A percentile compares a stretch with the other conserved stretches of the same genome.
Evolutionary conservation across 2,888 invertebrate genomes (phyloP).

Genomic region (Machimus atricapillus): DNA sequence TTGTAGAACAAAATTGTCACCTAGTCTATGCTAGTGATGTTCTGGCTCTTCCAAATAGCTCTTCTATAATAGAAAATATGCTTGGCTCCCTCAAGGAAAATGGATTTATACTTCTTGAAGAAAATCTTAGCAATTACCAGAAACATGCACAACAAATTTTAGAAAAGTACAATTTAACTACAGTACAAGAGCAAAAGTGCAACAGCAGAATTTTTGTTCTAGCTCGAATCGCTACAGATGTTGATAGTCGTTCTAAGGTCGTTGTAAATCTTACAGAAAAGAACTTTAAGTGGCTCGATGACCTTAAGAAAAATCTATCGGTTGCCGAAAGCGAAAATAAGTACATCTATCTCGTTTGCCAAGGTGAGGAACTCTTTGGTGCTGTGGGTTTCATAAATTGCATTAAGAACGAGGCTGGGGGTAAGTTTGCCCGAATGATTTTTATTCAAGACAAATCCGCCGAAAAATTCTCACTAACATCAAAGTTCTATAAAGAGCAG

Average conservation of each 20-base stretch:
- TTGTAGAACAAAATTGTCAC: slow-evolving; percentile 74
- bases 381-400: slow-evolving; percentile 90
- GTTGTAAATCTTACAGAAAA: slow-evolving; percentile 74
- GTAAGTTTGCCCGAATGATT: slow-evolving; percentile 75
- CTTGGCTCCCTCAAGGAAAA: slow-evolving; percentile 69
- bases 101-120: slow-evolving; percentile 79
- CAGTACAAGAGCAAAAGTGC: slow-evolving; percentile 71
- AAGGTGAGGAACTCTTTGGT: slow-evolving; percentile 76
- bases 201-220: slow-evolving; percentile 72
- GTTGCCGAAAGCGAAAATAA: slow-evolving; percentile 68
- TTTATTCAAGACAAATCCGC: slow-evolving; percentile 73
- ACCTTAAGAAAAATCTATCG: slow-evolving; percentile 77
- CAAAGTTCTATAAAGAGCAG: slow-evolving; percentile 70
- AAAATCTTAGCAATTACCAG: slow-evolving; percentile 65
- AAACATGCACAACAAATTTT: slow-evolving; percentile 60
- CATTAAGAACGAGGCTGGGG: slow-evolving; percentile 86
- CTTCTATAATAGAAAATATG: slow-evolving; percentile 66
- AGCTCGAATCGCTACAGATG: slow-evolving; percentile 63
- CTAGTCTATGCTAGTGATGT: slow-evolving; percentile 73
- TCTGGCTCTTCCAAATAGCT: slow-evolving; percentile 67
- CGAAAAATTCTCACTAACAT: slow-evolving; percentile 68
- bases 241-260: slow-evolving; percentile 59
- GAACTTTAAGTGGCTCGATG: slow-evolving; percentile 81
- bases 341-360: slow-evolving; percentile 74
- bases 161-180: slow-evolving; percentile 63